Percentiles rank a stretch among this genome's conserved stretches.
Evolutionary conservation across 2,113 vertebrate genomes (phyloP).

Genomic region (Larimichthys crocea): DNA sequence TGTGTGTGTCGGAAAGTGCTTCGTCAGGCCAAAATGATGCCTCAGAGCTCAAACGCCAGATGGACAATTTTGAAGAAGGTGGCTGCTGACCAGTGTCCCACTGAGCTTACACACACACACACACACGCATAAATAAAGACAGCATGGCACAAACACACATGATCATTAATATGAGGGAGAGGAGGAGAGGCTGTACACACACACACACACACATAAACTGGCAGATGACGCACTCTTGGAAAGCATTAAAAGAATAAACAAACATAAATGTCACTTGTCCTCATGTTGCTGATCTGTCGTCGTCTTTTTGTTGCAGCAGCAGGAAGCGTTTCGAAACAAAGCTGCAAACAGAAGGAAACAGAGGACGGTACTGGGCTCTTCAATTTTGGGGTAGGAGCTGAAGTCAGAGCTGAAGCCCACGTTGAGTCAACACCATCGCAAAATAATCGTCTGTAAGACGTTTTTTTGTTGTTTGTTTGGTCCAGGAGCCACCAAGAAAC

Average conservation of each 20-base stretch:
- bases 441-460: not conserved
- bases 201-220: not conserved
- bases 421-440: not conserved
- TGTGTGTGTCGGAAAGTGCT: conserved; percentile 38
- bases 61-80: conserved; percentile 48
- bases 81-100: conserved; percentile 40
- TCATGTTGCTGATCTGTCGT: not conserved
- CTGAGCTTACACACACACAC: conserved; percentile 17
- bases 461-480: not conserved
- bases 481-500: not conserved
- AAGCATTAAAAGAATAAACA: conserved; percentile 13
- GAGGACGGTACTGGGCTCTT: not conserved
- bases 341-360: not conserved
- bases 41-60: conserved; percentile 56
- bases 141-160: not conserved
- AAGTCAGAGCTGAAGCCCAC: not conserved
- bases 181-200: not conserved
- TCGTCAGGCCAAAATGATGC: conserved; percentile 35
- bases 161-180: not conserved
- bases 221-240: not conserved
- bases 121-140: not conserved
- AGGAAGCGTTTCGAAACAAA: conserved; percentile 17
- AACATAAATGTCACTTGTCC: conserved; percentile 15
- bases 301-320: not conserved
- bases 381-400: not conserved